Evolutionary conservation across 2,888 invertebrate species (phyloP), one percentile per base, ranked within the genome.

Genomic region (Galerucella calmariensis): DNA sequence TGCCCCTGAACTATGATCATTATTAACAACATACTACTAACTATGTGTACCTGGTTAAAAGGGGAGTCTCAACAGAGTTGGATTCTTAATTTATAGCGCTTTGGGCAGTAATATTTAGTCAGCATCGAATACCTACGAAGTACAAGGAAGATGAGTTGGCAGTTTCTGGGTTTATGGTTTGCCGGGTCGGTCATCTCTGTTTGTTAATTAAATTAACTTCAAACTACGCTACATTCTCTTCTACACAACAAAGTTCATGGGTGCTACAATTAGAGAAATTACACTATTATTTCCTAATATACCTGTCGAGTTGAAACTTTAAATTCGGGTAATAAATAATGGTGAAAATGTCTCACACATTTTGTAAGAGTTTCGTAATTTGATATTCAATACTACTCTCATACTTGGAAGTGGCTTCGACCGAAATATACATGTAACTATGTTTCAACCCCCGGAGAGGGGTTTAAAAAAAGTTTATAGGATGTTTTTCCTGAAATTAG

Each of bases 1-100:
- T 82, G 83, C 82, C 76, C 78, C 77, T 77, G 81, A 84, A 84
- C 83, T 84, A 84, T 84, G 84, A 81, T 81, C 81, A 81, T 84
- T 83, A 84, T 77, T 81, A 80, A 77, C 78, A 82, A 81, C 82
- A 81, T 80, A 79, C 80, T 76, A 75, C 79, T 78, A 83, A 82
- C 81, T 82, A 83, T 83, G 83, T 82, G 82, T 82, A 81, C 80
- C 80, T 79, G 79, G 78, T 75, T 74, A 75, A 69, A 46, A 65
- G 44, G 79, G 77, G 74, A 72, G 59, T 70, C 56, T 46, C 59
- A 66, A 67, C 58, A 66, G 72, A 59, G 66, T 67, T 35, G 72
- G 72, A 59, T 62, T 66, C 66, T 58, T 72, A 66, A 72, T 72
- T 72, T 72, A 72, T 72, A 16, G 66, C 51, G 66, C 59, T 59